These are phyloP conservation scores for Zaprionus nigranus DNA, from an alignment of 1,140 invertebrate species.

Conservation along the genomic window DNA sequence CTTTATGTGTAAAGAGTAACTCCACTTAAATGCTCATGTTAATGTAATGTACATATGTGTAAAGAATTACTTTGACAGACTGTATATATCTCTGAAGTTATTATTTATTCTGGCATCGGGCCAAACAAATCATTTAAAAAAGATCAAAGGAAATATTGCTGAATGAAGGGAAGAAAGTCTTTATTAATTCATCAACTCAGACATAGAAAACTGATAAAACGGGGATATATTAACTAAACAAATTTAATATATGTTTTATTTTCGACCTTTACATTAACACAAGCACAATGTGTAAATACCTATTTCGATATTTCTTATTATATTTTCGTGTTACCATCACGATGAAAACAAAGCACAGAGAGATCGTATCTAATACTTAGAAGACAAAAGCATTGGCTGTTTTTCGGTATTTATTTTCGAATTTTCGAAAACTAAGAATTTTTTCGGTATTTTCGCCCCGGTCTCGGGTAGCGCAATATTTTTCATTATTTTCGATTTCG, in stretches of 20 bases:
- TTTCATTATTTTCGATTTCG: conserved; percentile 50
- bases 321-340: neutral
- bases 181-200: neutral
- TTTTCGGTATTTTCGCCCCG: conserved; percentile 25
- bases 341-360: conserved; percentile 10
- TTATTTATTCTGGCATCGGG: neutral
- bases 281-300: neutral
- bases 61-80: too few species aligned
- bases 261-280: neutral
- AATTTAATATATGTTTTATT: neutral
- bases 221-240: neutral
- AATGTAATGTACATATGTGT: too few species aligned
- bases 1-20: too few species aligned
- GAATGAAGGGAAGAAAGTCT: neutral
- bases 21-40: too few species aligned
- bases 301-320: neutral
- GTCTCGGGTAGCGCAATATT: conserved; percentile 34
- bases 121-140: neutral
- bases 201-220: too few species aligned
- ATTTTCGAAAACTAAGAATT: conserved; percentile 28
- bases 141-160: neutral
- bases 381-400: neutral
- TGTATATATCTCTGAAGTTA: too few species aligned
- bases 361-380: neutral
- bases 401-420: conserved; percentile 27